Base-by-base conservation (phyloP, 2,113 vertebrate species). In the Xiphophorus couchianus region DNA sequence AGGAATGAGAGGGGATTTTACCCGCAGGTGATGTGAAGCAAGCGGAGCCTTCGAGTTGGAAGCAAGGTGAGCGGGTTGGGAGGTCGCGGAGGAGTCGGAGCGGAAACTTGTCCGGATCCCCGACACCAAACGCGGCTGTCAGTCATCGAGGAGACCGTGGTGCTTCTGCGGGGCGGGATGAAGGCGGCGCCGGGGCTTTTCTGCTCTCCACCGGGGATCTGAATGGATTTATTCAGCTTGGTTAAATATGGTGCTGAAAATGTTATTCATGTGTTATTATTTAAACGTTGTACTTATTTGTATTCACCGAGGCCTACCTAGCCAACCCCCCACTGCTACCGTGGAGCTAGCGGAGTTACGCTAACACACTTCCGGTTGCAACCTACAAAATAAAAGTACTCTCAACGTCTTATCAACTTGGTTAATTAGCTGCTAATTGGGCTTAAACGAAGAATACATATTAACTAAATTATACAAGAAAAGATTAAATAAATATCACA, bases 291-390 rank as follows among this genome's bases (percentile, higher is more conserved):
- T 88, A 84, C 81, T 91, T 85, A 84, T 89, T 86, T 85, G 83
- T 90, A 84, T 93, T 93, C 78, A 90, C 87, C 83, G 89, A 91
- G 94, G 94, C 94, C 94, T 94, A 92, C 87, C 86, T 72, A 89
- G 87, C 86, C 86, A 86, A 89, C 74, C 88, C 86, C 84, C 74
- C 82, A 25, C 25, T 25, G 51, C 51, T 42, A 4, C 15, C 22
- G 75, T 73, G 1, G 1, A 82, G 76, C 35, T 65, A 61, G 30
- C 77, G 1, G 22, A 19, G 3, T 1, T 4, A 5, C 3, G 39
- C 17, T 2, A 0, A 0, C 0, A 0, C 0, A 27, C 63, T 82
- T 91, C 91, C 89, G 88, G 77, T 84, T n/a, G 68, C 63, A 5
- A 1, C 15, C 30, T 76, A 69, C 76, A 91, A 78, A 89, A 62